phyloP scores from a whole-genome alignment of 2,888 invertebrate species.

The Cerastis rubricosa region DNA sequence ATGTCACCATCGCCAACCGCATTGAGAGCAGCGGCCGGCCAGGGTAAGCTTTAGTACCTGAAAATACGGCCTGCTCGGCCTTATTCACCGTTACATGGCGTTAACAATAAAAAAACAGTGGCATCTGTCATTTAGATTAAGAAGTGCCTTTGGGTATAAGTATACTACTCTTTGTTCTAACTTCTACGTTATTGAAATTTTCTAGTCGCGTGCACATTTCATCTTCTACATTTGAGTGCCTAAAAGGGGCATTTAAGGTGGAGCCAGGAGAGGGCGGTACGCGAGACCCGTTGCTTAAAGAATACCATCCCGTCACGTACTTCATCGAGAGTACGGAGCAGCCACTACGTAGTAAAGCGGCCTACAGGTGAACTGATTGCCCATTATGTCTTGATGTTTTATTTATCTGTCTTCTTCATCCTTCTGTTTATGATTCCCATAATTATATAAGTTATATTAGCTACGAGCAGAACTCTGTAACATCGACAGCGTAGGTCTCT shows the following conservation, averaged over 20 bases:
- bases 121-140: background rate
- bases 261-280: conserved; percentile 97
- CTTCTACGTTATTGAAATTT: background rate
- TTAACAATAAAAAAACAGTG: background rate
- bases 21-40: conserved; percentile 99
- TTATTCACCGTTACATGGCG: background rate
- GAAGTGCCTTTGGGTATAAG: background rate
- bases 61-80: background rate
- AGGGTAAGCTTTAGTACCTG: conserved; percentile 91
- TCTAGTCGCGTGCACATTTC: conserved; percentile 98
- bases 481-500: background rate
- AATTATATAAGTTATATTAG: background rate
- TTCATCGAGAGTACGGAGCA: conserved; percentile 95
- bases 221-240: conserved; percentile 95
- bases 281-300: conserved; percentile 95
- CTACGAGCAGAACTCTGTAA: background rate
- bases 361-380: conserved; percentile 63
- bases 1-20: conserved; percentile 98
- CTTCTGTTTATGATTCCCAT: background rate
- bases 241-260: conserved; percentile 97
- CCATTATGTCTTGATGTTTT: background rate
- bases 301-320: conserved; percentile 96
- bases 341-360: conserved; percentile 84
- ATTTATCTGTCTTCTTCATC: background rate
- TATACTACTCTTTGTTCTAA: too few species aligned